Base-by-base conservation (phyloP, 2,797 vertebrate species). In the Acipenser oxyrinchus region DNA sequence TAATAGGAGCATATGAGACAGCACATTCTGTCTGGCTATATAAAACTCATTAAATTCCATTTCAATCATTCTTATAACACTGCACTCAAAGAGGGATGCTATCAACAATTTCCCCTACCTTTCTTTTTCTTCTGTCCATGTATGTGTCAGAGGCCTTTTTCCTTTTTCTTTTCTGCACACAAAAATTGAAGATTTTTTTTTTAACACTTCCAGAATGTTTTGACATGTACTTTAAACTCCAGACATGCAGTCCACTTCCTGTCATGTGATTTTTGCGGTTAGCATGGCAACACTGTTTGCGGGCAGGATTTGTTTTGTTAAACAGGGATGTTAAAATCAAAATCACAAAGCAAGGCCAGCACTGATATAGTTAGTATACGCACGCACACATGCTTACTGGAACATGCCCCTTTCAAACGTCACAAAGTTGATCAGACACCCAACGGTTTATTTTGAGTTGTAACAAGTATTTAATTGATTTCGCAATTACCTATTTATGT, bases 121-220 rank as follows among this genome's bases (percentile, higher is more conserved):
- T 62, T 62, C 15, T 9, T 15, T 62, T 62, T 23, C 60, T 62
- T 62, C 60, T 10, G 60, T n/a, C 18, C 60, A 3, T 8, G 15
- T 23, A 6, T 37, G 15, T 62, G 60, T 10, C 18, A 62, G 60
- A 62, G 18, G 60, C 60, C 60, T 37, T 37, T 23, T 62, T 37
- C 11, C 60, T 9, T 62, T 62, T 37, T 62, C 60, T 62, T 37
- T 37, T 48, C 60, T 62, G 60, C 48, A 48, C 60, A 62, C 60
- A 62, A 37, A 62, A 62, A 62, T 62, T 13, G 11, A 62, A 62
- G 18, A 23, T 60, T 60, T 62, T 55, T 55, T 55, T 62, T 62
- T 62, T 62, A 48, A 37, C 11, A 9, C 18, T 18, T 18, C 8
- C 4, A 62, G n/a, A 13, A 62, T 18, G 18, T 62, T 62, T 62